phyloP scores from a whole-genome alignment of 2,113 vertebrate genomes.

The Myotis brandtii region DNA sequence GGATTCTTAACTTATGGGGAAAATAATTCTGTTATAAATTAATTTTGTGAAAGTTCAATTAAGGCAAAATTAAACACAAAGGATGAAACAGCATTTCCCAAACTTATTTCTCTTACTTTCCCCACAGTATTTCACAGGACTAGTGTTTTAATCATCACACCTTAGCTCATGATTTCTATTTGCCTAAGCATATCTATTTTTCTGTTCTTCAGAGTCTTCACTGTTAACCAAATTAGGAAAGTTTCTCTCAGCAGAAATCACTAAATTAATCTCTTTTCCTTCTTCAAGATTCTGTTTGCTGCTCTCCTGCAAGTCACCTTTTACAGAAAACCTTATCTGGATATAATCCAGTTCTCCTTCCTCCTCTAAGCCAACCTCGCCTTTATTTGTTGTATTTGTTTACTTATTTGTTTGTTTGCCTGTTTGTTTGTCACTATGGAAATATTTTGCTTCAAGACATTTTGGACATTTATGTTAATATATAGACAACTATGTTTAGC shows the following conservation, averaged over 20 bases:
- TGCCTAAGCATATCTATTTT: neutral
- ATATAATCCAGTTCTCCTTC: neutral
- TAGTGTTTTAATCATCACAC: neutral
- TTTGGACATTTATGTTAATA: neutral
- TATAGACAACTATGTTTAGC: neutral
- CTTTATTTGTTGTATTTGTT: neutral
- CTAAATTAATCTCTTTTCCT: constrained; percentile 13
- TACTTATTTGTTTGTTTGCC: neutral
- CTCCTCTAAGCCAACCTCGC: neutral
- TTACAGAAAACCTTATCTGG: constrained; percentile 18
- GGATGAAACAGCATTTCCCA: constrained; percentile 52
- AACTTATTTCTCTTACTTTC: constrained; percentile 50
- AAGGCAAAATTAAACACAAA: constrained; percentile 70
- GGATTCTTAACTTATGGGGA: constrained; percentile 62
- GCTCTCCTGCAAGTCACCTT: neutral
- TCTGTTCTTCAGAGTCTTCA: neutral
- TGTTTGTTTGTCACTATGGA: neutral
- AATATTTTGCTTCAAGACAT: neutral
- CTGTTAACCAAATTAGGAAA: neutral
- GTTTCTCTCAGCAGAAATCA: constrained; percentile 5
- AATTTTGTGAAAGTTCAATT: constrained; percentile 65
- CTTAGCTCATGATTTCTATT: constrained; percentile 45
- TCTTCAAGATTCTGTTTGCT: constrained; percentile 10
- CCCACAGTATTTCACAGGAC: constrained; percentile 8
- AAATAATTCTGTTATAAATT: constrained; percentile 70